Evolutionary conservation across 2,113 vertebrate genomes (phyloP), one percentile per base, ranked within the genome.

Genomic region (Gracilinanus agilis): DNA sequence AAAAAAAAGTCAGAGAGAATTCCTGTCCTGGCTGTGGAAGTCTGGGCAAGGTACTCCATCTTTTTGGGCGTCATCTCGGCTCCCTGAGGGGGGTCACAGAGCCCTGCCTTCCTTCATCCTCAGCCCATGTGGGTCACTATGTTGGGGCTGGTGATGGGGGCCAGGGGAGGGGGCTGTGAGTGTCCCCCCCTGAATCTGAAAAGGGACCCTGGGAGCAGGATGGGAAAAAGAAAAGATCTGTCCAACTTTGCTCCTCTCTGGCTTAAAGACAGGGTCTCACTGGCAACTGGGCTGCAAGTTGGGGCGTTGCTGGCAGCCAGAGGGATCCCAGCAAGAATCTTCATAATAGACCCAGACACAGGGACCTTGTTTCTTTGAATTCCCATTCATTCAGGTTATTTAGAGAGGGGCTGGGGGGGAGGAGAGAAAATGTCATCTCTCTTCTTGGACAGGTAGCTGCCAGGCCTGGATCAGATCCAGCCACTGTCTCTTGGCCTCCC

Each of bases 391-490:
- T 93, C 96, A 94, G 94, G 97, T 95, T 93, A 90, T 40, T 94
- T 93, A 83, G 19, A 53, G 34, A 83, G 19, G 53, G 75, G 23
- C 91, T n/a, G 40, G 67, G 92, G 0, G 24, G n/a, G 67, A 83
- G 67, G 90, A 13, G 53, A 93, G 58, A 94, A 93, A 95, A 97
- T 92, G 94, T 56, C 89, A 96, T 96, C 90, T 92, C 92, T 6
- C 16, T 94, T 97, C 92, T 96, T 58, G 93, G 95, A 96, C 94
- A 96, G 97, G 90, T 92, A 53, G 9, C 93, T 97, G 97, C 97
- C 92, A 7, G 0, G 58, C 90, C 96, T 96, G 97, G 96, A 96
- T 67, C 67, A 44, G 67, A 91, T 92, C 96, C 94, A 96, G 92
- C 90, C 55, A 5, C 92, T 27, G 40, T 34, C 67, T 27, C 96